These are phyloP conservation scores for Eretmocerus hayati DNA, from an alignment of 2,888 invertebrate genomes.

Conservation along the genomic window DNA sequence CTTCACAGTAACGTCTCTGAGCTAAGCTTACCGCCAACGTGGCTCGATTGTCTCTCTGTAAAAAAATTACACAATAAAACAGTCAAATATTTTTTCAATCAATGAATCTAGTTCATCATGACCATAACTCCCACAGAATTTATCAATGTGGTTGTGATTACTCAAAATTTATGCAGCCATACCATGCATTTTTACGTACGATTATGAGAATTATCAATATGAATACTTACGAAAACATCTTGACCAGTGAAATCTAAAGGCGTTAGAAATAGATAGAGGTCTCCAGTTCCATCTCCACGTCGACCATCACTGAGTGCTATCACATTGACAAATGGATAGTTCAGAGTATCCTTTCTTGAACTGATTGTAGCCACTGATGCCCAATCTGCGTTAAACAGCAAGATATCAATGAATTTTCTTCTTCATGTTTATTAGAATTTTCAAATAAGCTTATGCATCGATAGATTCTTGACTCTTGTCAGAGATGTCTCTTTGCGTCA, in stretches of 20 bases:
- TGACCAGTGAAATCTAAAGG: slow-evolving; percentile 62
- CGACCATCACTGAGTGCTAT: slow-evolving; percentile 68
- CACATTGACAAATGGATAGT: slow-evolving; percentile 64
- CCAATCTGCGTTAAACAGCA: slow-evolving; percentile 58
- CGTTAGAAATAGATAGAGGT: slow-evolving; percentile 69
- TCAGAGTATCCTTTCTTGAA: slow-evolving; percentile 52
- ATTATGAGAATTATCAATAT: not conserved
- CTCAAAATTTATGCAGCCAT: no score
- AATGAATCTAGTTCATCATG: no score
- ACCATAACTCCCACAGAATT: no score
- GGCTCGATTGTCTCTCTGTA: slow-evolving; percentile 57
- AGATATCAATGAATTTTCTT: no score
- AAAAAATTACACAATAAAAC: slow-evolving; percentile 2
- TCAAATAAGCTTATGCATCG: no score
- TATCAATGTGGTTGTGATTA: no score
- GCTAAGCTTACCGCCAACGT: slow-evolving; percentile 65
- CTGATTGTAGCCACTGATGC: slow-evolving; percentile 65
- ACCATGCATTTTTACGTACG: not conserved
- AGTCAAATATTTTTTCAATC: no score
- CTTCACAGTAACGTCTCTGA: slow-evolving; percentile 60
- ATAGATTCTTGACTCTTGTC: no score
- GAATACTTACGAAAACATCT: slow-evolving; percentile 57
- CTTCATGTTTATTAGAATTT: no score
- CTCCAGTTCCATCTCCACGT: slow-evolving; percentile 59
- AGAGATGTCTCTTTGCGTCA: no score